Conservation (phyloP, 1,140 invertebrate genomes). For the Macrotrachela quadricornifera region DNA sequence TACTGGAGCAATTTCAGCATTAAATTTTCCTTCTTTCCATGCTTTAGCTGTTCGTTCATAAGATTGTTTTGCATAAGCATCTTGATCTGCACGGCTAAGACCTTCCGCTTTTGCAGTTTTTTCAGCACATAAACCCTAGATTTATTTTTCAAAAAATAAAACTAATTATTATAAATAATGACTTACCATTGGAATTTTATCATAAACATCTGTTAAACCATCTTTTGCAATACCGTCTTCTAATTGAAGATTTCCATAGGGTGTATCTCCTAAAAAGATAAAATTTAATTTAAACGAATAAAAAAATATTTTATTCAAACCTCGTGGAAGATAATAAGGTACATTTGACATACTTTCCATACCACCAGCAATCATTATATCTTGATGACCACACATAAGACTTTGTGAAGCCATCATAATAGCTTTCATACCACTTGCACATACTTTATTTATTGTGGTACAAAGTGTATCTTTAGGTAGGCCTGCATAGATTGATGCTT, state of each 20-base stretch:
- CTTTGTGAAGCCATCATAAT: slow-evolving; percentile 75
- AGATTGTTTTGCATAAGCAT: slow-evolving; percentile 75
- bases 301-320: too few relatives aligned
- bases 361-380: slow-evolving; percentile 75
- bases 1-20: slow-evolving; percentile 65
- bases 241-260: slow-evolving; percentile 70
- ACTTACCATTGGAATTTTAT: slow-evolving; percentile 76
- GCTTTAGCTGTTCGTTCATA: slow-evolving; percentile 69
- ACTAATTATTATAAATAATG: not conserved
- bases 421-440: slow-evolving; percentile 92
- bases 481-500: slow-evolving; percentile 74
- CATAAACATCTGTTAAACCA: slow-evolving; percentile 89
- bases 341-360: slow-evolving; percentile 99
- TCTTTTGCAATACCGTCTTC: slow-evolving; percentile 85
- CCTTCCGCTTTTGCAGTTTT: slow-evolving; percentile 77
- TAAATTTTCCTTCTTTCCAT: slow-evolving; percentile 51
- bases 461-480: slow-evolving; percentile 65
- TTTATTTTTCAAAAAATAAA: not conserved
- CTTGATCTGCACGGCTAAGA: slow-evolving; percentile 67
- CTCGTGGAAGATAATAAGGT: slow-evolving; percentile 74
- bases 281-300: too few relatives aligned
- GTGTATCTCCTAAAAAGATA: too few relatives aligned
- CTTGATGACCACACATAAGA: slow-evolving; percentile 54
- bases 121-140: slow-evolving; percentile 74
- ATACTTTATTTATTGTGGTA: slow-evolving; percentile 93